phyloP scores from a whole-genome alignment of 2,797 vertebrate genomes.

The Sebastes variabilis region DNA sequence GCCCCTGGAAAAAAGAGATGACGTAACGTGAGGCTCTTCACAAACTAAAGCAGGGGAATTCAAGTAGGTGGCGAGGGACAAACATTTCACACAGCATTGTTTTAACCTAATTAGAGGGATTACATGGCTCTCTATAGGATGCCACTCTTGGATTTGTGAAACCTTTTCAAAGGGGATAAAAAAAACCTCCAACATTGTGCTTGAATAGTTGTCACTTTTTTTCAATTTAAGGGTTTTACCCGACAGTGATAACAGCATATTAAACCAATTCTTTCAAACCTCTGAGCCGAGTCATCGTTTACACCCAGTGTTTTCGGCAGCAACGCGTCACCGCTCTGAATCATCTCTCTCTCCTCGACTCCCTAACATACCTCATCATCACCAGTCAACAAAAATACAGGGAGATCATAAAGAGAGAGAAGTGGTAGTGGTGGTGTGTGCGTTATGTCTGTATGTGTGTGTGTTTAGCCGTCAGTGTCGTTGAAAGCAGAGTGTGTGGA shows the following conservation, averaged over 20 bases:
- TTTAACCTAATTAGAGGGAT: conserved; percentile 43
- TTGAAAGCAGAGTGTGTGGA: conserved; percentile 70
- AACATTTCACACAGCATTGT: conserved; percentile 12
- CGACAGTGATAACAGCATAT: conserved; percentile 39
- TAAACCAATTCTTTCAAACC: conserved; percentile 53
- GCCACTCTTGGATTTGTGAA: conserved; percentile 24
- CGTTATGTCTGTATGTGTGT: not conserved
- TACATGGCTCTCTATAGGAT: conserved; percentile 8
- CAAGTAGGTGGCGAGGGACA: conserved; percentile 4
- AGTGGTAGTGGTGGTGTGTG: conserved; percentile 22
- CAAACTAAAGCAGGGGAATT: not conserved
- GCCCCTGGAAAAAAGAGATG: conserved; percentile 76
- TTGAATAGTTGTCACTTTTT: conserved; percentile 27
- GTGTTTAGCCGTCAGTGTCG: conserved; percentile 52
- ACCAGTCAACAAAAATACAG: conserved; percentile 69
- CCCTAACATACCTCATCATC: conserved; percentile 71
- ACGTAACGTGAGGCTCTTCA: conserved; percentile 29
- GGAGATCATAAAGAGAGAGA: conserved; percentile 66
- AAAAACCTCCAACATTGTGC: not conserved
- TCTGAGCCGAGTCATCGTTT: conserved; percentile 58
- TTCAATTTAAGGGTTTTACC: conserved; percentile 30
- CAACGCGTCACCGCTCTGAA: conserved; percentile 61
- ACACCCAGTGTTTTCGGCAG: conserved; percentile 53
- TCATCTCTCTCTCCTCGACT: conserved; percentile 66
- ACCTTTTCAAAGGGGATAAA: conserved; percentile 21